Evolutionary conservation across 23 tunicate genomes (phyloP), one percentile per base, ranked within the genome.

Genomic region (Corella eumyota): DNA sequence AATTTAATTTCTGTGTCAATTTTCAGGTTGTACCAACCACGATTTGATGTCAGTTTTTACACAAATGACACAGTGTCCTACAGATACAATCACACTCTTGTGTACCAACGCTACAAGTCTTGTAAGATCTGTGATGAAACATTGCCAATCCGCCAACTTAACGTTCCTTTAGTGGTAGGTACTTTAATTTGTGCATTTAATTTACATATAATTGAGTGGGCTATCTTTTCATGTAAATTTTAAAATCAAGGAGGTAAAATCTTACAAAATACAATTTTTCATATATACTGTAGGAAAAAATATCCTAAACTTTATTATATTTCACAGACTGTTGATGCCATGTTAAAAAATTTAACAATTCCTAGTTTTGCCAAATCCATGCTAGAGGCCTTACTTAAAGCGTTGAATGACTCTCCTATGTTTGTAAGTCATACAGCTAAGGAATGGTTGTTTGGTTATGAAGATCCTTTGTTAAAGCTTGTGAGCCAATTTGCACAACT

Each of bases 1-100:
- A 17, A 53, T 53, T 53, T 59, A 7, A 13, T 29, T 25, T 19
- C 45, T 6, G 27, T 25, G 17, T 25, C 4, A 55, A 4, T 66
- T 11, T 56, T 17, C 37, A 67, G 88, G 33, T 25, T 79, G 50
- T 64, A 62, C 49, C 88, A 79, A 45, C 88, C 88, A 3, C 62
- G 79, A 68, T 56, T 27, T 29, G 63, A 88, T 52, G 88, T 67
- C 46, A 77, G 73, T 6, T 79, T 88, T 56, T 88, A 67, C 64
- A 57, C 65, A 45, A 88, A 88, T 37, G 68, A 69, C 32, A 72
- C 88, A 25, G 96, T 88, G 1, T 45, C 73, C 0, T 88, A 88
- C 54, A 85, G 73, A 34, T 88, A 78, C 77, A 88, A 88, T 61
- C 96, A 88, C 67, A 88, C 96, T 20, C 64, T 78, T 15, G 81